A percentile compares a stretch with the other conserved stretches of the same genome.
Conservation (phyloP, 2,888 invertebrate species). For the Liodrosophila aerea region DNA sequence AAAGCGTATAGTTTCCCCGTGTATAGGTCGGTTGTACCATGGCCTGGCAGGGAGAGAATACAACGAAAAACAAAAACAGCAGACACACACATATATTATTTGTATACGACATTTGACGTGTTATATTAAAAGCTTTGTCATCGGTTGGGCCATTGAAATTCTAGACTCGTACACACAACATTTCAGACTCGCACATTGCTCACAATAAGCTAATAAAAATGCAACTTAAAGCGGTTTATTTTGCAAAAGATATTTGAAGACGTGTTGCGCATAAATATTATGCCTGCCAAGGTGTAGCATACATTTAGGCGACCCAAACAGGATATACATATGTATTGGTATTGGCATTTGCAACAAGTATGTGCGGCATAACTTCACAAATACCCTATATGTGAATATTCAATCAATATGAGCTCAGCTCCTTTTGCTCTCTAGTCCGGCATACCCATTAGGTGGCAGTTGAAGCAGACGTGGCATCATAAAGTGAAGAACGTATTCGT, state of each 20-base stretch:
- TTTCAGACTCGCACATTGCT: constrained; percentile 53
- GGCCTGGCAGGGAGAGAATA: constrained; percentile 66
- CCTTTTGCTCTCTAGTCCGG: neutral
- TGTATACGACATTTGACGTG: constrained; percentile 28
- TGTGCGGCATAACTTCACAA: no score
- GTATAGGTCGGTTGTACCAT: constrained; percentile 78
- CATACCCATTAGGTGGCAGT: no score
- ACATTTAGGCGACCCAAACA: constrained; percentile 35
- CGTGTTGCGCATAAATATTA: constrained; percentile 69
- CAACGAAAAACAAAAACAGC: neutral
- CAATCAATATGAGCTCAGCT: neutral
- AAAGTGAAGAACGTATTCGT: constrained; percentile 29
- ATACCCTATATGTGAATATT: no score
- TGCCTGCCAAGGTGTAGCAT: constrained; percentile 53
- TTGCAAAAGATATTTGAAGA: constrained; percentile 58
- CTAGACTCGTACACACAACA: constrained; percentile 46
- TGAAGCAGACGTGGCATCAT: constrained; percentile 5
- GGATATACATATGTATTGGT: neutral
- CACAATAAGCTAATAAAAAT: constrained; percentile 71
- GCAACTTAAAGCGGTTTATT: constrained; percentile 72
- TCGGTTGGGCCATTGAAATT: constrained; percentile 52
- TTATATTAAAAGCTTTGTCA: constrained; percentile 45
- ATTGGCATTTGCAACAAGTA: no score
- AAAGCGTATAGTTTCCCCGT: constrained; percentile 82
- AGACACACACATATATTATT: neutral